Evolutionary conservation across 2,888 invertebrate genomes (phyloP), one percentile per base, ranked within the genome.

Genomic region (Zhuqinia jingwanae): DNA sequence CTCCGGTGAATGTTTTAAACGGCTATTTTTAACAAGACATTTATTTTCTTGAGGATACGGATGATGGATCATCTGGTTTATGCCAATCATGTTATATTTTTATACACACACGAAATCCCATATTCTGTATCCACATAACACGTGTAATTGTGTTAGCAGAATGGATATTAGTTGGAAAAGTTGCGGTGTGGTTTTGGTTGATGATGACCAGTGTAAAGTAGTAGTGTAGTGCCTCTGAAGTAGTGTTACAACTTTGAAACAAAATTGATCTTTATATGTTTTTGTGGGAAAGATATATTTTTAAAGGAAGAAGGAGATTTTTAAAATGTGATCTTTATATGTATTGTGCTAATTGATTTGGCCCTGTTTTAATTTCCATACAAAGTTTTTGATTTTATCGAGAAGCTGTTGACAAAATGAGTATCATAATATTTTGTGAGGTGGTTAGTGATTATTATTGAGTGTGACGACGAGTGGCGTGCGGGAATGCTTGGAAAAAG

Each of bases 61-160:
- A 81, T 81, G 78, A 79, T 65, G 79, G 79, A 73, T 73, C 58
- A 50, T 82, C 82, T 82, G 82, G 73, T 82, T 82, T 50, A 82
- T 82, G 60, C 82, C 82, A 82, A 82, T 81, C 70, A 70, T 45
- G 56, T 27, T 73, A 25, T 73, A 50, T 73, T 73, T 73, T 50
- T 53, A 17, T n/a, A 17, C n/a, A n/a, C n/a, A 65, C 30, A 65
- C 15, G 53, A 50, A 70, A 47, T 47, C 2, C 30, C 45, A 15
- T 22, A 70, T 45, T 17, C 22, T 70, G 45, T 70, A 70, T 70
- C n/a, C n/a, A 70, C 47, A 47, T 73, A 50, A 73, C 50, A 27
- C 53, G 27, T 50, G 53, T 73, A n/a, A n/a, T 53, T 73, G 42
- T 50, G 20, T 30, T 47, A 8, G 36, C 3, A 36, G 8, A 36